Percentiles rank a stretch among this genome's conserved stretches.
Conservation (phyloP, 2,888 invertebrate genomes). For the Miltochrista miniata region DNA sequence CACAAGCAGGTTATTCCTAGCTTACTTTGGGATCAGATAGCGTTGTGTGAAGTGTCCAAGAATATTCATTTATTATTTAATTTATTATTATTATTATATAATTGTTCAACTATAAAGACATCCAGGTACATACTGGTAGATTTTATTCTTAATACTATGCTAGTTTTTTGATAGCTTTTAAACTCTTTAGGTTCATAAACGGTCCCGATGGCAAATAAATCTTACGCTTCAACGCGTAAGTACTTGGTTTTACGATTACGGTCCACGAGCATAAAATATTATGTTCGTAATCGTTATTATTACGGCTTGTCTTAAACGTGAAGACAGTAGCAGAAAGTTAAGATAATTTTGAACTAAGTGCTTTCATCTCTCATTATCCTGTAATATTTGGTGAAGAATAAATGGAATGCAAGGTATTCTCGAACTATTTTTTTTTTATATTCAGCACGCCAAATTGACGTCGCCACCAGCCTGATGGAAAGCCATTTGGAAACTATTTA, state of each 20-base stretch:
- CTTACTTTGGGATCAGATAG: too few relatives aligned
- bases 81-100: too few relatives aligned
- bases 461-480: too few relatives aligned
- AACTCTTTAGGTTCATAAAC: background rate
- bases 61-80: too few relatives aligned
- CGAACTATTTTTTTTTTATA: too few relatives aligned
- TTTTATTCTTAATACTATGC: too few relatives aligned
- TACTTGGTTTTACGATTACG: constrained; percentile 29
- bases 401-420: background rate
- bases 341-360: constrained; percentile 31
- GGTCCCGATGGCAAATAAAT: constrained; percentile 6
- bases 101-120: too few relatives aligned
- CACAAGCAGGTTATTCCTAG: too few relatives aligned
- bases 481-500: too few relatives aligned
- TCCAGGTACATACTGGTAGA: too few relatives aligned
- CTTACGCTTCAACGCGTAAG: constrained; percentile 14
- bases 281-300: constrained; percentile 28
- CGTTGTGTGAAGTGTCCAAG: too few relatives aligned
- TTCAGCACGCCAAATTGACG: too few relatives aligned
- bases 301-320: constrained; percentile 13
- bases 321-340: constrained; percentile 12
- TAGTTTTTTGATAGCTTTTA: background rate
- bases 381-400: constrained; percentile 13
- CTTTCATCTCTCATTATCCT: constrained; percentile 22
- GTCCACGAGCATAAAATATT: constrained; percentile 31